Evolutionary conservation across 2,888 invertebrate genomes (phyloP).

Genomic region (Nasonia oneida): DNA sequence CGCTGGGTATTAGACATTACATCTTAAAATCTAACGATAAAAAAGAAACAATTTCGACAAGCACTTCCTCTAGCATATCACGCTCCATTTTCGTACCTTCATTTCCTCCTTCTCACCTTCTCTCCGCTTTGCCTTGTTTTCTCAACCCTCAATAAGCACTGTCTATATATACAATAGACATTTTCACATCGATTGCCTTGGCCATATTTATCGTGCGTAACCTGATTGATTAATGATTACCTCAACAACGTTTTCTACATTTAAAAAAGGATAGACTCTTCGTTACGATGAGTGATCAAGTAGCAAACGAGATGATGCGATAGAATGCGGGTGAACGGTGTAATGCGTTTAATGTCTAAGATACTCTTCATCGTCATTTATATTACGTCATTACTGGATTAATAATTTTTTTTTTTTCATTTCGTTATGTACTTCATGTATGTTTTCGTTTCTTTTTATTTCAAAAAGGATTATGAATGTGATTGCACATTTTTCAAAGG

Average conservation of each 20-base stretch:
- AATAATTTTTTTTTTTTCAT: conserved; percentile 58
- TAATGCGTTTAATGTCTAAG: conserved; percentile 54
- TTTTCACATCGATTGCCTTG: conserved; percentile 56
- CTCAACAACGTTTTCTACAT: conserved; percentile 62
- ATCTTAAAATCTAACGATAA: conserved; percentile 74
- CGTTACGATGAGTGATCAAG: conserved; percentile 63
- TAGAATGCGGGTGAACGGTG: conserved; percentile 62
- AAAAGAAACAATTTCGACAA: conserved; percentile 73
- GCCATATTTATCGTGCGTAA: conserved; percentile 56
- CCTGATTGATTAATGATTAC: conserved; percentile 60
- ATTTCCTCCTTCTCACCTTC: conserved; percentile 6
- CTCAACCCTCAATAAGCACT: conserved; percentile 53
- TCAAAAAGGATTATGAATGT: conserved; percentile 52
- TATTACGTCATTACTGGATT: conserved; percentile 50
- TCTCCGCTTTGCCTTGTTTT: conserved; percentile 29
- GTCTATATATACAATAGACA: conserved; percentile 59
- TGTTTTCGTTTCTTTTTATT: conserved; percentile 49
- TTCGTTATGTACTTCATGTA: conserved; percentile 45
- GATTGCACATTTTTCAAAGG: conserved; percentile 54
- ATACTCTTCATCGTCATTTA: conserved; percentile 50
- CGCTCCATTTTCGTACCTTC: conserved; percentile 35
- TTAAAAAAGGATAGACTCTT: conserved; percentile 64
- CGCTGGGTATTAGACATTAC: conserved; percentile 71
- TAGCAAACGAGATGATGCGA: conserved; percentile 64
- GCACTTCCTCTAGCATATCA: conserved; percentile 62